Base-by-base conservation (phyloP, 2,888 invertebrate species). In the Litoditis marina region DNA sequence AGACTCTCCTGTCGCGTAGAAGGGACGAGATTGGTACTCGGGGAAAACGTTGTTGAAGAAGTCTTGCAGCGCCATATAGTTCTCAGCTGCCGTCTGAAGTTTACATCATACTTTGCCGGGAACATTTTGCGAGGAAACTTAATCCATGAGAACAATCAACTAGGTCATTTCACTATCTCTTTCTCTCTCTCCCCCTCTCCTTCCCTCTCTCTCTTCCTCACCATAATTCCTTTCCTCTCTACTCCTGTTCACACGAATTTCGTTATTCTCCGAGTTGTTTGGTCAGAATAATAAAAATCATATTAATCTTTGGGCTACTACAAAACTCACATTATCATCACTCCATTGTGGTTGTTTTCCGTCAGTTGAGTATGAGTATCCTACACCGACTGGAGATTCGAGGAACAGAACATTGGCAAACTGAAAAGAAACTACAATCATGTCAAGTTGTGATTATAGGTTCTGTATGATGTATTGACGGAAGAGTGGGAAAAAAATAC, bases 331-430 rank as follows among this genome's bases (percentile, higher is more conserved):
- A 2, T 60, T 62, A 34, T 60, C 59, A 71, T 83, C 78, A 62
- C 78, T 77, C 51, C 76, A 71, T n/a, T 72, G 66, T 13, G 78
- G 82, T 65, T 83, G 84, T 47, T 84, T 83, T 34, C 83, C 82
- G 73, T 85, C 84, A 16, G 77, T 77, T 2, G 85, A 79, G 73
- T 86, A 87, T 0, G 86, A 87, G 70, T 82, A 87, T 0, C 87
- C 87, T 28, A 87, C 87, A 34, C 87, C 86, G 27, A 86, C 86
- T 16, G 87, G 87, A 3, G 86, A 82, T 74, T 87, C 87, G 63
- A 87, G 68, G 72, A 84, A 87, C 44, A 87, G 66, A 61, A 87
- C 84, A 69, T 85, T 86, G n/a, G 85, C 85, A 25, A 84, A 74
- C 84, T 86, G 39, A 34, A 73, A 52, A 13, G 36, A 32, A 16